phyloP scores from a whole-genome alignment of 64 coral and sea anemone genomes.

The Astreopora myriophthalma region DNA sequence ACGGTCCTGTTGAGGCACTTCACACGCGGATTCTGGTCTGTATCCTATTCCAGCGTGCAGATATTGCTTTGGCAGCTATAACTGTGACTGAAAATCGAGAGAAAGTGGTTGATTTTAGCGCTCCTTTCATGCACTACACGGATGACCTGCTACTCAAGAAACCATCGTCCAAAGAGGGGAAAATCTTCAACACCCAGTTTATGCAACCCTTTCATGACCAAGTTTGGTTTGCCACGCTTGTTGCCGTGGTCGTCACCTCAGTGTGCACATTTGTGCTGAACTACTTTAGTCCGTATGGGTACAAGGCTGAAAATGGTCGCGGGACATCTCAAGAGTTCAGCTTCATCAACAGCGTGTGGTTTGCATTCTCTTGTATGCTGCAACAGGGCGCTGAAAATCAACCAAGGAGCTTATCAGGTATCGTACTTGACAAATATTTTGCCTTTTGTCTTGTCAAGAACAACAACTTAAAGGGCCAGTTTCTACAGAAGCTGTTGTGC shows the following conservation, averaged over 20 bases:
- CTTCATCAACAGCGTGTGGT: conserved; percentile 74
- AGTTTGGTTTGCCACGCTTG: conserved; percentile 49
- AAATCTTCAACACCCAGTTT: conserved; percentile 30
- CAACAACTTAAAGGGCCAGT: not conserved
- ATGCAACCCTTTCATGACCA: conserved; percentile 60
- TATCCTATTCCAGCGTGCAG: conserved; percentile 57
- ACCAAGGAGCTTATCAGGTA: conserved; percentile 70
- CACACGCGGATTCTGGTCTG: no score
- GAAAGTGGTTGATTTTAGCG: conserved; percentile 48
- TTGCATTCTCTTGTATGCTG: conserved; percentile 70
- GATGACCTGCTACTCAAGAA: conserved; percentile 68
- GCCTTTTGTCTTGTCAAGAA: not conserved
- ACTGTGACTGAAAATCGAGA: conserved; percentile 43
- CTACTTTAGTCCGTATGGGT: conserved; percentile 80
- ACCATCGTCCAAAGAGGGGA: not conserved
- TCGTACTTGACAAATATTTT: not conserved
- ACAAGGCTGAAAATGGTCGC: conserved; percentile 38
- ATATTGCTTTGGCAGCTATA: conserved; percentile 57
- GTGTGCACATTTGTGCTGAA: conserved; percentile 55
- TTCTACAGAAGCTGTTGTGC: no score
- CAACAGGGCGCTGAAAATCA: conserved; percentile 72
- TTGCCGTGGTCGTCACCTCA: conserved; percentile 29
- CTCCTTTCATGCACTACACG: conserved; percentile 73
- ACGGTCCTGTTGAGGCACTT: no score
- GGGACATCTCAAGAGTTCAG: conserved; percentile 68